Percentiles rank a stretch among this genome's conserved stretches.
Conservation (phyloP, 2,797 vertebrate species). For the Hapalemur alaotrensis region DNA sequence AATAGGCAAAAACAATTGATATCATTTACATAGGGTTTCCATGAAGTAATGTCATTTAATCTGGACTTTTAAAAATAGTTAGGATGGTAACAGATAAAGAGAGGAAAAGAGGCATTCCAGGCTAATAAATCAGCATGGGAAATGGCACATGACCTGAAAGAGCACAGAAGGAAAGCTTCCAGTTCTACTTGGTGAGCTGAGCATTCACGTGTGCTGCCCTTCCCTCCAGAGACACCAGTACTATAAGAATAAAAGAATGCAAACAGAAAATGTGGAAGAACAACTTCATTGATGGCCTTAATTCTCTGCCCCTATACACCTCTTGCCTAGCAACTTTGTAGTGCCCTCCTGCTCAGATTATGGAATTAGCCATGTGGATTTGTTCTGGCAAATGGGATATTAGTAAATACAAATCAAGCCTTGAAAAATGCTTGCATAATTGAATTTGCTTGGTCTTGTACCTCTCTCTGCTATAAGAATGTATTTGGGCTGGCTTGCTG, state of each 20-base stretch:
- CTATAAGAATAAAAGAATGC: neutral
- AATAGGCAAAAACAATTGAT: neutral
- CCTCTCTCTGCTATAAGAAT: neutral
- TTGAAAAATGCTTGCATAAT: neutral
- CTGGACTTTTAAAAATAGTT: neutral
- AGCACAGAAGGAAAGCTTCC: neutral
- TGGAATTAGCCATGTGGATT: neutral
- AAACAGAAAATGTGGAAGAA: neutral
- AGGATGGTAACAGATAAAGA: neutral
- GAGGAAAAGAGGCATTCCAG: neutral
- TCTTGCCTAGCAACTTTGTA: neutral
- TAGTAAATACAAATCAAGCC: neutral
- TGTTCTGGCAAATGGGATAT: neutral
- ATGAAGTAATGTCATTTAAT: neutral
- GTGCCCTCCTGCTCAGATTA: neutral
- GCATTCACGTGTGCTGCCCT: neutral
- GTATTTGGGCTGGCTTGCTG: neutral
- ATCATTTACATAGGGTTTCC: neutral
- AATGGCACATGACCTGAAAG: neutral
- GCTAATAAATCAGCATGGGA: neutral
- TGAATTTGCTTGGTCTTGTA: neutral
- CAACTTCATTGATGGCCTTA: neutral
- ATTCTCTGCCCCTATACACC: neutral
- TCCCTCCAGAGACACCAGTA: neutral
- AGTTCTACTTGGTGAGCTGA: neutral